phyloP scores from a whole-genome alignment of 2,888 invertebrate species.

The Pyralis farinalis region DNA sequence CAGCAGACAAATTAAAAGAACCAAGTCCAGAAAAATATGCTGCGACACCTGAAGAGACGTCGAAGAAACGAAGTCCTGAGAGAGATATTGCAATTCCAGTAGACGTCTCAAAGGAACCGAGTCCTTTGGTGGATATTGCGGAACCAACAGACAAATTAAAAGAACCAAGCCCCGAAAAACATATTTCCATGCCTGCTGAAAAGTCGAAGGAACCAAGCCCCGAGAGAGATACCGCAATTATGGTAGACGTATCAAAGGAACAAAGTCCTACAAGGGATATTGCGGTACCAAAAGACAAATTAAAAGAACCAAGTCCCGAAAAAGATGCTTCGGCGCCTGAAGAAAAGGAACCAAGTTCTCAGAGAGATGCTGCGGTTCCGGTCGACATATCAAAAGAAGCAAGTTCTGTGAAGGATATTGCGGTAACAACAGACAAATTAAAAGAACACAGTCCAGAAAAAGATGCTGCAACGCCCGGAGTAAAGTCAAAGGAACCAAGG shows the following conservation, averaged over 20 bases:
- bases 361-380: not conserved
- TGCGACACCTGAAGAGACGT: conserved; percentile 1
- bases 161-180: conserved; percentile 5
- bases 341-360: conserved; percentile 8
- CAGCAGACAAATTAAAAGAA: not conserved
- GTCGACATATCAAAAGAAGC: not conserved
- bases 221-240: not conserved
- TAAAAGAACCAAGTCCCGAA: conserved; percentile 15
- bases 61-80: conserved; percentile 10
- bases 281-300: not conserved
- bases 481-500: conserved; percentile 6
- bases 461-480: not conserved
- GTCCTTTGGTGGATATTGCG: conserved; percentile 3
- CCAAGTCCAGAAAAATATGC: conserved; percentile 11
- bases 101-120: conserved; percentile 5
- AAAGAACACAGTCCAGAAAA: conserved; percentile 5
- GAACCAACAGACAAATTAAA: not conserved
- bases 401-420: not conserved
- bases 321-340: conserved; percentile 4
- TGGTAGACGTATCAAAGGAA: not conserved
- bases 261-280: conserved; percentile 5
- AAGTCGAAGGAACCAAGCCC: conserved; percentile 16
- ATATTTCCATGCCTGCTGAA: not conserved
- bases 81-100: conserved; percentile 6
- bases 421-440: not conserved